Conservation (phyloP, 1,140 invertebrate species). For the Tetranychus urticae region DNA sequence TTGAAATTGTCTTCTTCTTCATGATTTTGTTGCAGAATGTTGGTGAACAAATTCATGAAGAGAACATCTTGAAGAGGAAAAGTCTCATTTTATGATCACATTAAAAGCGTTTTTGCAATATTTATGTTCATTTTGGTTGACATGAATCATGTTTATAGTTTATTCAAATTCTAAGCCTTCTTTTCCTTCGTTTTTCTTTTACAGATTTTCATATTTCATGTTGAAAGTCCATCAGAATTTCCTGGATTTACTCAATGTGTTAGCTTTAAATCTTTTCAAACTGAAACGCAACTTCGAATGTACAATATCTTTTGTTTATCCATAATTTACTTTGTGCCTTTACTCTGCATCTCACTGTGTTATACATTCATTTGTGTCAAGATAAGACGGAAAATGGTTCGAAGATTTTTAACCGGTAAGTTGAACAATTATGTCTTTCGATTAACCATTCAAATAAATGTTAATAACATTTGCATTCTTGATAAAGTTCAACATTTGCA, state of each 20-base stretch:
- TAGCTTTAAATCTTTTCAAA: constrained; percentile 41
- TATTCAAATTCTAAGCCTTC: no score
- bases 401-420: background rate
- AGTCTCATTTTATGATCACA: no score
- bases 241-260: constrained; percentile 48
- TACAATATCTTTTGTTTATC: constrained; percentile 50
- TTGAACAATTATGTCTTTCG: background rate
- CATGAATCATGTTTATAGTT: no score
- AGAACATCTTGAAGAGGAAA: no score
- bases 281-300: constrained; percentile 28
- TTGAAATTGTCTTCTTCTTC: no score
- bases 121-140: no score
- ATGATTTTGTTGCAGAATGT: no score
- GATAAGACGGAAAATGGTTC: constrained; percentile 21
- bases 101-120: no score
- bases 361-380: constrained; percentile 47
- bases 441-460: background rate
- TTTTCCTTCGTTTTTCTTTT: constrained; percentile 10
- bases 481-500: no score
- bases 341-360: constrained; percentile 42
- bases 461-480: no score
- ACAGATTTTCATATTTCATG: constrained; percentile 50
- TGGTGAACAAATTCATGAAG: no score
- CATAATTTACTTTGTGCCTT: constrained; percentile 47
- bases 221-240: constrained; percentile 35